Evolutionary conservation across 2,888 invertebrate genomes (phyloP).

Genomic region (Drosophila meridiana): DNA sequence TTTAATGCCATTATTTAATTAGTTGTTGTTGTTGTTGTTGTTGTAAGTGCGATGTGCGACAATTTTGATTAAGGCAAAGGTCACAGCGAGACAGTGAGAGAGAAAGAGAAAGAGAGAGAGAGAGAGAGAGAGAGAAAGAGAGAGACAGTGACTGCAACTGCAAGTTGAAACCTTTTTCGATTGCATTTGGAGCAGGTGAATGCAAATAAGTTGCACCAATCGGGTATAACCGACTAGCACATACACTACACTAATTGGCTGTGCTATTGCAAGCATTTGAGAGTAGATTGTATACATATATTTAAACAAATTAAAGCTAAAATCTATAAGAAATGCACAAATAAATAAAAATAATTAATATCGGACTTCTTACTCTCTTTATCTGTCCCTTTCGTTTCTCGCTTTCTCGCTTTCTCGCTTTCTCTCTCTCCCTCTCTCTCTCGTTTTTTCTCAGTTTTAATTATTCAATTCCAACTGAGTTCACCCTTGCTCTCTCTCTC

Average conservation of each 20-base stretch:
- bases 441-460: background rate
- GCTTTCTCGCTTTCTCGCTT: background rate
- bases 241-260: background rate
- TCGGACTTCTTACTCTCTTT: background rate
- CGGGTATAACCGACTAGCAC: background rate
- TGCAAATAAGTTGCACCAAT: background rate
- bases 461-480: too few species aligned
- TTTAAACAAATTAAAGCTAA: too few species aligned
- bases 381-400: background rate
- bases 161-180: background rate
- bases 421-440: background rate
- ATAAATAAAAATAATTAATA: too few species aligned
- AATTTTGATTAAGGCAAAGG: constrained; percentile 51
- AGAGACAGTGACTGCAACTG: background rate
- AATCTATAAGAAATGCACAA: too few species aligned
- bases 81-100: constrained; percentile 6
- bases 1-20: constrained; percentile 58
- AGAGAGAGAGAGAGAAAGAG: background rate
- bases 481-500: too few species aligned
- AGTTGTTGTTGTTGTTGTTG: constrained; percentile 32
- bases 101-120: background rate
- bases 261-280: background rate
- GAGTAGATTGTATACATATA: too few species aligned
- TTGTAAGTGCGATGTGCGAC: constrained; percentile 31
- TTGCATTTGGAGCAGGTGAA: background rate